Evolutionary conservation across 2,797 vertebrate species (phyloP), one percentile per base, ranked within the genome.

Genomic region (Scarus forsteni): DNA sequence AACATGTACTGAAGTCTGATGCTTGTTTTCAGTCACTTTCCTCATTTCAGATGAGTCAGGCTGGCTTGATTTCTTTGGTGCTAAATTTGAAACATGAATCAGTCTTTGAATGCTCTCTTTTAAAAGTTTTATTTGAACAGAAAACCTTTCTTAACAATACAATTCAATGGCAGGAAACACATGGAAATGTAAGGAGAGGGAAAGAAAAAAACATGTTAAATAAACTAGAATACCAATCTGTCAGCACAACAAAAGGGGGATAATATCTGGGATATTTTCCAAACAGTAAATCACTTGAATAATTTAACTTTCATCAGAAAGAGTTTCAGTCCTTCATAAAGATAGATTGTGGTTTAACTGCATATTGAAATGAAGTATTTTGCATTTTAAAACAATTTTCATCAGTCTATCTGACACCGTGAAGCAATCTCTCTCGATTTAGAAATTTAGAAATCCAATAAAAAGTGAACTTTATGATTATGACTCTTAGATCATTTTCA

Each of bases 111-210:
- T 64, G 51, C 9, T 49, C 19, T 54, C n/a, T 67, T 60, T 61
- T 11, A 34, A 68, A 71, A 61, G 83, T 59, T 92, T 92, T 92
- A 89, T 88, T 90, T 75, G 52, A 83, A 81, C 60, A 70, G 50
- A 77, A 60, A 27, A 81, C 42, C 43, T 44, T 79, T 66, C 38
- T 64, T 87, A 59, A 79, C 82, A 85, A 75, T 58, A 12, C 75
- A 87, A 82, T 67, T 45, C 7, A 80, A 43, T 56, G 59, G 86
- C 75, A 14, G 69, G 81, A 93, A 88, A 85, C 69, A 36, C 63
- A 71, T 57, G 27, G 43, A 67, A 59, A 64, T 36, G 58, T 38
- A 59, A n/a, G 40, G 74, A 61, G 84, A 58, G 18, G n/a, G 18
- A 65, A 66, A 45, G 13, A 71, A 72, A 66, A n/a, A 34, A 48